Evolutionary conservation across 2,888 invertebrate genomes (phyloP), one percentile per base, ranked within the genome.

Genomic region (Hoplodrina ambigua): DNA sequence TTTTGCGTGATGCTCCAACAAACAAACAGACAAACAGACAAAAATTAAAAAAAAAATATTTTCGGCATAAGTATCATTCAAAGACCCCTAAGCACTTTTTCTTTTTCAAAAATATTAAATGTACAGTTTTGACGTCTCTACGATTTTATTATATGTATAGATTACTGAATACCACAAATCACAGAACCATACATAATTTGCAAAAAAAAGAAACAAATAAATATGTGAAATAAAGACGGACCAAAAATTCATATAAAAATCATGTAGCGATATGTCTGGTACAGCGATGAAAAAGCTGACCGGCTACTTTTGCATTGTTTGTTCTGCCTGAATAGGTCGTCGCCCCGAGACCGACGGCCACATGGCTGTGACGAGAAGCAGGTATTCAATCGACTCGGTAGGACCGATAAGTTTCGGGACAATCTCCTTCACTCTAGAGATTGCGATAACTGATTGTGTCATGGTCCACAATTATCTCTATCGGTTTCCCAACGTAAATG

Each of bases 311-410:
- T 57, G 71, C 72, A 68, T 85, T 89, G 88, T 91, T 90, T 89
- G 87, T 84, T 88, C 82, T 84, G 87, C 70, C 75, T 90, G 88
- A 88, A 86, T 87, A 82, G 88, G 89, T 90, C 89, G 85, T 86
- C 86, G 89, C 87, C 88, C 87, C 81, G 65, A 56, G 56, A 57
- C 46, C 82, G 83, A 78, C 83, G 81, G 60, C 72, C 82, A 75
- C 77, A 75, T 82, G 77, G 58, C 76, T 66, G n/a, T 80, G 78
- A 78, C 71, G 67, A 81, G 59, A 73, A 75, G 19, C 83, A 83
- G 80, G 82, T 81, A 80, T 65, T 72, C 65, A 80, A 74, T 72
- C 70, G 76, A 82, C 57, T 72, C 68, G 62, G 67, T 71, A 60
- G 44, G 60, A 53, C 58, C 55, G 59, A 70, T 72, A 62, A 70